Conservation (phyloP, 2,113 vertebrate species). For the Plecturocebus donacophilus region DNA sequence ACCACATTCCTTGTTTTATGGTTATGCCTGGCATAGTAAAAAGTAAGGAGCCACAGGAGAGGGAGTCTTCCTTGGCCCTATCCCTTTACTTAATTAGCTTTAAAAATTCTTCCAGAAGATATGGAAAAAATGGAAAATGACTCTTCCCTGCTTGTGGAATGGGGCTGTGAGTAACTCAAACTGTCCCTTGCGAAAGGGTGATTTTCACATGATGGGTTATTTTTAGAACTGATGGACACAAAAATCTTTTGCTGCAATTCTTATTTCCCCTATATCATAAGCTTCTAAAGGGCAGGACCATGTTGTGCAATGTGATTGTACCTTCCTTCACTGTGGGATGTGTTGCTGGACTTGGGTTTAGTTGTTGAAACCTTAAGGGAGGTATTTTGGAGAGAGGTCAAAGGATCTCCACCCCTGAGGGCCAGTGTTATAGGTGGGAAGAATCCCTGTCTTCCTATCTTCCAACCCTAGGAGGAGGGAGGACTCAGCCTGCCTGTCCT, state of each 20-base stretch:
- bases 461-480: not conserved
- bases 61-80: slow-evolving; percentile 28
- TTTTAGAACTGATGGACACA: slow-evolving; percentile 1
- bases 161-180: not conserved
- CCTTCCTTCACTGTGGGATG: not conserved
- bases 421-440: not conserved
- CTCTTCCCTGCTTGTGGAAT: not conserved
- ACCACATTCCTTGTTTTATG: slow-evolving; percentile 9
- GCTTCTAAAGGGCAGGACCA: not conserved
- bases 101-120: slow-evolving; percentile 28
- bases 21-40: not conserved
- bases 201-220: not conserved
- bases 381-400: not conserved
- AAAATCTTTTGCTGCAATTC: not conserved
- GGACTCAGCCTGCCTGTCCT: not conserved
- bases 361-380: not conserved
- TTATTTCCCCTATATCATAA: not conserved
- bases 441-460: not conserved
- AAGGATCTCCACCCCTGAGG: not conserved
- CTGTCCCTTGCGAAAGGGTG: not conserved
- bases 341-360: not conserved
- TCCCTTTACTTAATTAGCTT: slow-evolving; percentile 48
- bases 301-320: not conserved
- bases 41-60: not conserved
- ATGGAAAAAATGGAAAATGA: not conserved